These are phyloP conservation scores for Eunapius fragilis DNA, from an alignment of 37 sponge, comb jelly and placozoan species.

Conservation along the genomic window DNA sequence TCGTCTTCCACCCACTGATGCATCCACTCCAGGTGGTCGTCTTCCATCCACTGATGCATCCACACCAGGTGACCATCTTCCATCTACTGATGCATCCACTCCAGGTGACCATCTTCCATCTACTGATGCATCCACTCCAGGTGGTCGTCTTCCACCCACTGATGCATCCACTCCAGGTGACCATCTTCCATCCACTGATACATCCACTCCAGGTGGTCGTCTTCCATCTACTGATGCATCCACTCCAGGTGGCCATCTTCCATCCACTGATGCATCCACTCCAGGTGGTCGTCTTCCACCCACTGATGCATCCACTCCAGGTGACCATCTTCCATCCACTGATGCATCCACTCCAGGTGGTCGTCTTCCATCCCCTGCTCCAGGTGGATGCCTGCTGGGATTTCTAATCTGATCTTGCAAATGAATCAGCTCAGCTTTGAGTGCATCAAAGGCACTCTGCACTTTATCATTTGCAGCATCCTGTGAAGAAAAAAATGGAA, in stretches of 20 bases:
- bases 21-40: not conserved
- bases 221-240: not conserved
- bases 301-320: not conserved
- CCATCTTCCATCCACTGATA: not conserved
- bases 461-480: not conserved
- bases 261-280: not conserved
- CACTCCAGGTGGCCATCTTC: not conserved
- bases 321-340: not conserved
- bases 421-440: not conserved
- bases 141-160: not conserved
- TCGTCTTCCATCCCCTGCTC: no score
- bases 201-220: not conserved
- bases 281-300: not conserved
- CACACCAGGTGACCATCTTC: not conserved
- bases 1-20: not conserved
- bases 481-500: not conserved
- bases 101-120: not conserved
- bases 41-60: not conserved
- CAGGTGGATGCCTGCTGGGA: not conserved
- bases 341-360: not conserved
- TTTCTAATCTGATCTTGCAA: not conserved
- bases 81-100: not conserved
- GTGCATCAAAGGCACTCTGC: not conserved
- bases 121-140: not conserved
- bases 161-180: not conserved